Evolutionary conservation across 1,140 invertebrate genomes (phyloP).

Genomic region (Akabosia matsudoensis): DNA sequence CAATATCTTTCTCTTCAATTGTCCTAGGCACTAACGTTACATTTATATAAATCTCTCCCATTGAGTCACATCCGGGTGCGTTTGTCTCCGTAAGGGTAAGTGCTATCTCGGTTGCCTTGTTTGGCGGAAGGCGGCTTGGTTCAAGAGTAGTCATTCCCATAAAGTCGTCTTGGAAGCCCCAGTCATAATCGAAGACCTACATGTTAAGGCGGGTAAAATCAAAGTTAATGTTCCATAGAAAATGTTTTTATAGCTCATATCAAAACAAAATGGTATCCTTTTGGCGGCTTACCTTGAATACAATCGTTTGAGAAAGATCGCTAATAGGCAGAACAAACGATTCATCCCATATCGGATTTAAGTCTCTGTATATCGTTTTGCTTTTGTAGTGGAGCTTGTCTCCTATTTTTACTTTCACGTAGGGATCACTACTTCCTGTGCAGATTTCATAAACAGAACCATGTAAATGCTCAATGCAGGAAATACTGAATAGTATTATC

Average conservation of each 20-base stretch:
- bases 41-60: conserved; percentile 79
- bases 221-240: conserved; percentile 71
- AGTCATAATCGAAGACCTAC: conserved; percentile 96
- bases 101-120: conserved; percentile 71
- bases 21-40: conserved; percentile 80
- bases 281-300: conserved; percentile 68
- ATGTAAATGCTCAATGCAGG: conserved; percentile 12
- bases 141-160: conserved; percentile 89
- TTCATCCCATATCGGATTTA: conserved; percentile 85
- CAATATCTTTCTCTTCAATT: conserved; percentile 91
- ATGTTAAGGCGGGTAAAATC: not conserved
- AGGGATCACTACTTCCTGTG: conserved; percentile 92
- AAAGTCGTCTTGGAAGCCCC: conserved; percentile 94
- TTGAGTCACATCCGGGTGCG: conserved; percentile 59
- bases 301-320: conserved; percentile 83
- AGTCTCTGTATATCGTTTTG: conserved; percentile 80
- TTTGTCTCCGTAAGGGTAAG: conserved; percentile 71
- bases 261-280: no score
- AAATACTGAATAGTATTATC: not conserved
- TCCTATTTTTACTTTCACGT: conserved; percentile 93
- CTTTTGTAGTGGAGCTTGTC: conserved; percentile 89
- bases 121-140: conserved; percentile 76
- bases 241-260: conserved; percentile 80
- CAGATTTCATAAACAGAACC: conserved; percentile 51
- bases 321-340: conserved; percentile 90